Conservation (phyloP, 1,140 invertebrate genomes). For the Tigriopus japonicus region DNA sequence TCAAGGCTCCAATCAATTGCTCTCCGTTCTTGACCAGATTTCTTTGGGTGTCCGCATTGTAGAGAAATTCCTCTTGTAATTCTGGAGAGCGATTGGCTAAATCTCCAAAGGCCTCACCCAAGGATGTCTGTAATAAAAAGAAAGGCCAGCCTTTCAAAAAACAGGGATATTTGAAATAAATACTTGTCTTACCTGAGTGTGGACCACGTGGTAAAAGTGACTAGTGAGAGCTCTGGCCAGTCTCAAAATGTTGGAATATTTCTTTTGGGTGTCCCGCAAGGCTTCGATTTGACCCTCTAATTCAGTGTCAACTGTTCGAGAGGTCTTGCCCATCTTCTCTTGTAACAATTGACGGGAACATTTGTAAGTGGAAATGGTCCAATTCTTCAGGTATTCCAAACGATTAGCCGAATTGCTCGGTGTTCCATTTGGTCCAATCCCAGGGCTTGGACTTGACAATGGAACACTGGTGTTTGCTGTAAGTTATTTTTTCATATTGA, state of each 20-base stretch:
- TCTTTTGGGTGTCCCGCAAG: conserved; percentile 76
- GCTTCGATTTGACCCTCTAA: conserved; percentile 79
- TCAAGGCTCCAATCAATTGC: conserved; percentile 66
- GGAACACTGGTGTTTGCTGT: neutral
- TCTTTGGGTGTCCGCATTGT: conserved; percentile 85
- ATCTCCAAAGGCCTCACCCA: conserved; percentile 83
- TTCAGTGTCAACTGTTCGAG: conserved; percentile 41
- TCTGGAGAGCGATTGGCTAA: conserved; percentile 83
- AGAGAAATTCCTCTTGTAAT: conserved; percentile 79
- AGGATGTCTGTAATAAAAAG: conserved; percentile 36
- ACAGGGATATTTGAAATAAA: too few species aligned
- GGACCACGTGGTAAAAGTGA: conserved; percentile 72
- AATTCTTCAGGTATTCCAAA: conserved; percentile 72
- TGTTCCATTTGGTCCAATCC: neutral
- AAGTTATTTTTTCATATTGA: neutral
- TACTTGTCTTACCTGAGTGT: conserved; percentile 41
- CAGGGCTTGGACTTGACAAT: neutral
- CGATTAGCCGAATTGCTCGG: neutral
- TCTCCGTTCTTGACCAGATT: conserved; percentile 85
- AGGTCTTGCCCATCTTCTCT: conserved; percentile 53
- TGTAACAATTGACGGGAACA: conserved; percentile 86
- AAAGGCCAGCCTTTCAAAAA: neutral
- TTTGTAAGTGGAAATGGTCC: conserved; percentile 93
- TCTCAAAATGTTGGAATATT: conserved; percentile 70
- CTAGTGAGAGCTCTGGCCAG: conserved; percentile 60